phyloP scores from a whole-genome alignment of 2,888 invertebrate genomes.

The Nasonia oneida region DNA sequence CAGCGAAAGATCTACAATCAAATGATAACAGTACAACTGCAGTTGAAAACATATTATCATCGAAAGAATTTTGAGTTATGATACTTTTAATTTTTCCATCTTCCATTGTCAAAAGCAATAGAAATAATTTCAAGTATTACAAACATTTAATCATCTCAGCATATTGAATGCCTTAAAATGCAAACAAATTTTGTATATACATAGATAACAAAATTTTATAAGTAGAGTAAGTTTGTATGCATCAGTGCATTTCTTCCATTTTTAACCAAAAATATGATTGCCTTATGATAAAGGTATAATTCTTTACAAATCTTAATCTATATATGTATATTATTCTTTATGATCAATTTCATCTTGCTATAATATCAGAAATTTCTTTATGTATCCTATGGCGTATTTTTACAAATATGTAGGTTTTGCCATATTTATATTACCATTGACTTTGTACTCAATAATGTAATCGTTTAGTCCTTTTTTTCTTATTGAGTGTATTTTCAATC shows the following conservation, averaged over 20 bases:
- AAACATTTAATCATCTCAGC: neutral
- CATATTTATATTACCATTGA: constrained; percentile 17
- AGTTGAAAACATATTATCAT: constrained; percentile 11
- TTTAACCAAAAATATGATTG: constrained; percentile 51
- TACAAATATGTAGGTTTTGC: constrained; percentile 19
- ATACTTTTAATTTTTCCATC: neutral
- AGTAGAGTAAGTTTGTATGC: constrained; percentile 39
- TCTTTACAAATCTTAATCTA: constrained; percentile 20
- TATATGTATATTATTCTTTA: constrained; percentile 22
- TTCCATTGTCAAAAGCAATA: constrained; percentile 25
- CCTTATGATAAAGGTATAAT: constrained; percentile 24
- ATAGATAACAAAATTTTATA: constrained; percentile 18
- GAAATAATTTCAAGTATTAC: neutral
- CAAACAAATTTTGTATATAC: constrained; percentile 28
- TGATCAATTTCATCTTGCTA: constrained; percentile 1
- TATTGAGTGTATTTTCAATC: constrained; percentile 19
- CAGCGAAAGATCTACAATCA: constrained; percentile 21
- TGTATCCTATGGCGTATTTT: constrained; percentile 23
- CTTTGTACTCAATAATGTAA: constrained; percentile 6
- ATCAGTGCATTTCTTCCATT: constrained; percentile 41
- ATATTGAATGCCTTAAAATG: neutral
- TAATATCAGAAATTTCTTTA: constrained; percentile 27
- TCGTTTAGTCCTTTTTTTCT: neutral
- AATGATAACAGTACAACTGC: neutral
- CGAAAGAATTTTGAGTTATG: neutral